Evolutionary conservation across 2,113 vertebrate species (phyloP).

Genomic region (Nannospalax galili): DNA sequence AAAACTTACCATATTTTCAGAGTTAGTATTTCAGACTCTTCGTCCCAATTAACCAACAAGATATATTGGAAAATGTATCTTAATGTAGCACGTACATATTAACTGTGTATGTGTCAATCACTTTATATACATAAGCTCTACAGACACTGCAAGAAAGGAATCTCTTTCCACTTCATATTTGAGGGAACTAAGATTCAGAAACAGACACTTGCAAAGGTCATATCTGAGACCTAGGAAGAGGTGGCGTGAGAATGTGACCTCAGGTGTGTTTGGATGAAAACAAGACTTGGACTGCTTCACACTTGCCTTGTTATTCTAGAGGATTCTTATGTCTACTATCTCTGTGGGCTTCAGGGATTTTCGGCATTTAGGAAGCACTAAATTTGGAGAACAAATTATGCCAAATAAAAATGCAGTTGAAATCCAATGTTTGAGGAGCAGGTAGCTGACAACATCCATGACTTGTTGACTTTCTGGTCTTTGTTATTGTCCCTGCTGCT

Average conservation of each 20-base stretch:
- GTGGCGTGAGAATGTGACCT: neutral
- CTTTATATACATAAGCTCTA: neutral
- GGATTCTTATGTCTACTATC: neutral
- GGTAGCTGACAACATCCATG: neutral
- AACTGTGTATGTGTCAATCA: rapidly evolving
- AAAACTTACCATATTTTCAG: neutral
- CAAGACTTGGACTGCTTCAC: too few species aligned
- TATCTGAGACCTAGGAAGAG: neutral
- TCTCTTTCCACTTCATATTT: neutral
- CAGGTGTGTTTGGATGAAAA: neutral
- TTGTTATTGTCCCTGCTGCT: neutral
- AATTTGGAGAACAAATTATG: neutral
- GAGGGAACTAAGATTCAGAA: neutral
- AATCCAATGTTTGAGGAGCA: neutral
- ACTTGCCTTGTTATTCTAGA: neutral
- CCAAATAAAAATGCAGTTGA: neutral
- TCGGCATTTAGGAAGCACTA: neutral
- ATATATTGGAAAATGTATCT: too few species aligned
- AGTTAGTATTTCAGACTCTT: neutral
- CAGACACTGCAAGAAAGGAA: neutral
- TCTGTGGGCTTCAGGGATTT: neutral
- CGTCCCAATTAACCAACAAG: neutral
- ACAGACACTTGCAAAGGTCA: neutral
- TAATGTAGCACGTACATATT: neutral
- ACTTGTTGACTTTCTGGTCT: neutral